Conservation (phyloP, 1,140 invertebrate species). For the Dinoponera quadriceps region DNA sequence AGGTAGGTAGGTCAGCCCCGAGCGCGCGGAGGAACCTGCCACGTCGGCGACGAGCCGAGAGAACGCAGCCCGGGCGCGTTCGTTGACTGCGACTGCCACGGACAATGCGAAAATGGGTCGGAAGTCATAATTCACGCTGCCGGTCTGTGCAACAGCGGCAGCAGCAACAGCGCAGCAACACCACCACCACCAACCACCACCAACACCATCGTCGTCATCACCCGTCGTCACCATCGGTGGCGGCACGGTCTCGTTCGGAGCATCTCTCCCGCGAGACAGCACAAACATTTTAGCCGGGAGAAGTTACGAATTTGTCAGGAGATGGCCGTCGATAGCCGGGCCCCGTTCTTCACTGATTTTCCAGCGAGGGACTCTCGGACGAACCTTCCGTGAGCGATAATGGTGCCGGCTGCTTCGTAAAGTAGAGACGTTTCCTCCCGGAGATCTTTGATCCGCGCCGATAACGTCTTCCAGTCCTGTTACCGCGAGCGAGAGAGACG, state of each 20-base stretch:
- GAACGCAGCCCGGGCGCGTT: slow-evolving; percentile 63
- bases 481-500: too few relatives aligned
- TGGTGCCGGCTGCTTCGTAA: slow-evolving; percentile 1
- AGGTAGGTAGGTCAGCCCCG: slow-evolving; percentile 14
- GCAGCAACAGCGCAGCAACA: not conserved
- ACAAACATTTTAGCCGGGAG: slow-evolving; percentile 56
- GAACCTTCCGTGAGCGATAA: slow-evolving; percentile 11
- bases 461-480: not conserved
- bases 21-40: not conserved
- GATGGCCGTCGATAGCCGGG: slow-evolving; percentile 21
- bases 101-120: slow-evolving; percentile 81
- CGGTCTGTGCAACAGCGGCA: slow-evolving; percentile 45
- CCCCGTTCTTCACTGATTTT: slow-evolving; percentile 29
- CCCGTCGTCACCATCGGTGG: too few relatives aligned
- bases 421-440: slow-evolving; percentile 33
- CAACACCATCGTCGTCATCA: too few relatives aligned
- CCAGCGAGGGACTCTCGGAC: not conserved
- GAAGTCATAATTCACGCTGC: slow-evolving; percentile 82
- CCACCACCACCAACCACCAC: not conserved
- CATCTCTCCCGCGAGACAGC: slow-evolving; percentile 36
- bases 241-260: slow-evolving; percentile 7
- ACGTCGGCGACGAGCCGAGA: slow-evolving; percentile 55
- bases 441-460: slow-evolving; percentile 43
- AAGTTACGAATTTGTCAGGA: slow-evolving; percentile 61
- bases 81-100: slow-evolving; percentile 53